Evolutionary conservation across 1,140 invertebrate genomes (phyloP).

Genomic region (Procambarus clarkii): DNA sequence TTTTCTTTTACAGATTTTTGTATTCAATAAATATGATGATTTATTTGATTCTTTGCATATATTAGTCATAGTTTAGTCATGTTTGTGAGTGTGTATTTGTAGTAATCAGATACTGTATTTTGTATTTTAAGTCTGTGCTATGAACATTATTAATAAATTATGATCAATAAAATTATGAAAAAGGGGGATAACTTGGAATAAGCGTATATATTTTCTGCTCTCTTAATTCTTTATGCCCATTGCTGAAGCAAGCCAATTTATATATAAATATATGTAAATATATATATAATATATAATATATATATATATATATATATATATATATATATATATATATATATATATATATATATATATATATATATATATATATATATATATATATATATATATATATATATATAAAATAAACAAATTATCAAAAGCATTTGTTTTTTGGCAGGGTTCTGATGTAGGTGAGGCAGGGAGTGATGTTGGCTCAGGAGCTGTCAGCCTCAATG

Average conservation of each 20-base stretch:
- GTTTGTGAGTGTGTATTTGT: neutral
- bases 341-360: neutral
- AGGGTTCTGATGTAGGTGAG: conserved; percentile 61
- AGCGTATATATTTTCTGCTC: no score
- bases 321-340: neutral
- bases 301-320: neutral
- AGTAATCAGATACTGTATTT: no score
- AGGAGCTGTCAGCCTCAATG: conserved; percentile 46
- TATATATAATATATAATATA: neutral
- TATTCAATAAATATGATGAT: neutral
- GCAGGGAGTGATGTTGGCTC: conserved; percentile 74
- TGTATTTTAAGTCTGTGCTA: no score
- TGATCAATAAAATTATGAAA: no score
- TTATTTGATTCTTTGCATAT: neutral
- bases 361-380: neutral
- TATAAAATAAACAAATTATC: no score
- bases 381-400: neutral
- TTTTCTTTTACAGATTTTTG: neutral
- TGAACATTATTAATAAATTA: no score
- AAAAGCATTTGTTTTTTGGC: neutral
- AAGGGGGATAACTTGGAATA: no score
- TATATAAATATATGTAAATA: neutral
- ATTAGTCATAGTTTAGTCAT: neutral
- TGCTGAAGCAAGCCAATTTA: neutral
- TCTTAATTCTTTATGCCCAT: no score